Base-by-base conservation (phyloP, 1,140 invertebrate genomes). In the Heliconius eleuchia region DNA sequence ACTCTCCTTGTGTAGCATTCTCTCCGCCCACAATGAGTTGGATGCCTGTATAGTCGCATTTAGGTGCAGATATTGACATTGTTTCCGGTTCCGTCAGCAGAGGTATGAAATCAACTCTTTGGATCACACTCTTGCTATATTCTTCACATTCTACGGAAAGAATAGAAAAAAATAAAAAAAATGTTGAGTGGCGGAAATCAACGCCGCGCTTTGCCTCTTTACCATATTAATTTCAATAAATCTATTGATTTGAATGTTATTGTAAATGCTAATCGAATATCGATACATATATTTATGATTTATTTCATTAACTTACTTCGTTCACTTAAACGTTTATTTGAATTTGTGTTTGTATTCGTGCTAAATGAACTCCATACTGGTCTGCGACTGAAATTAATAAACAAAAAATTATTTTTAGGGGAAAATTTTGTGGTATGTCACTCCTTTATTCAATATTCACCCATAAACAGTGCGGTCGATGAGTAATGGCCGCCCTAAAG, bases 1-100 rank as follows among this genome's bases (percentile, higher is more conserved):
- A 94, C 71, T 94, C 92, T 1, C 91, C 91, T 1, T 85, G 83
- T 0, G 82, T 84, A 8, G 92, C 88, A 4, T 88, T 85, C 39
- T 90, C 87, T 1, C 92, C 92, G 0, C 92, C 92, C 0, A 94
- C 90, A 3, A 94, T 92, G 0, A 94, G 89, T 60, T 92, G 87
- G 0, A 92, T 81, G 0, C 86, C 85, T 0, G 85, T 87, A 55
- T 93, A 93, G 55, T 91, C 86, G 76, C 92, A 94, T 70, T 92
- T 93, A 0, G 89, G 81, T 0, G 89, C 85, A 0, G 89, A 86
- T 50, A 92, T 82, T 0, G 89, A 85, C 74, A 91, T 81, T 0
- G 86, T 74, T 13, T 94, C 91, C 0, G 92, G 89, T 0, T 92
- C 86, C 1, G 88, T 88, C 0, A 92, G 27, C 1, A 92, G 82